These are phyloP conservation scores for Sebastes variabilis DNA, from an alignment of 2,797 vertebrate species.

Conservation along the genomic window DNA sequence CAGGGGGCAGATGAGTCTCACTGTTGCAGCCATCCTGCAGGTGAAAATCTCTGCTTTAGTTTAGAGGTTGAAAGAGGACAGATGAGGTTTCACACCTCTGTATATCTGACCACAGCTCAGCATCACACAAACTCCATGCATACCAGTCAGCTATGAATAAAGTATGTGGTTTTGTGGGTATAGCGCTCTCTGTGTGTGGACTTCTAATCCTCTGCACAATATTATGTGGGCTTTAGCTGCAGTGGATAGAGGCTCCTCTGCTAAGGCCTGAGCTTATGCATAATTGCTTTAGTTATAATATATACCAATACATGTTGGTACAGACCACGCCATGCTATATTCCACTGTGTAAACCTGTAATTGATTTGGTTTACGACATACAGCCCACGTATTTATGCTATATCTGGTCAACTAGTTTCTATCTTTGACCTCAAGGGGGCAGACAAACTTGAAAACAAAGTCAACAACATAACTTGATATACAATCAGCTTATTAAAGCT, in stretches of 20 bases:
- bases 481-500: not conserved
- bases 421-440: constrained; percentile 9
- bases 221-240: not conserved
- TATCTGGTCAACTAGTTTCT: not conserved
- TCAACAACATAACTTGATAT: not conserved
- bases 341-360: not conserved
- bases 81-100: constrained; percentile 21
- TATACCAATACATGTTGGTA: not conserved
- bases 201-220: not conserved
- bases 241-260: not conserved
- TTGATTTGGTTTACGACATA: not conserved
- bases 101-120: constrained; percentile 33
- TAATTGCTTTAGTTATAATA: not conserved
- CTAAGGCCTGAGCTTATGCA: not conserved
- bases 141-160: constrained; percentile 50
- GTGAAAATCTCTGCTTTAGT: not conserved
- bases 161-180: constrained; percentile 23
- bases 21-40: not conserved
- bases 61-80: constrained; percentile 24
- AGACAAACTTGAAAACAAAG: not conserved
- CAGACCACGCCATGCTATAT: not conserved
- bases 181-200: not conserved
- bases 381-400: not conserved
- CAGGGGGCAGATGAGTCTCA: constrained; percentile 52
- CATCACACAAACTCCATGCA: constrained; percentile 38